These are phyloP conservation scores for Nibea albiflora DNA, from an alignment of 2,113 vertebrate genomes.

Conservation along the genomic window DNA sequence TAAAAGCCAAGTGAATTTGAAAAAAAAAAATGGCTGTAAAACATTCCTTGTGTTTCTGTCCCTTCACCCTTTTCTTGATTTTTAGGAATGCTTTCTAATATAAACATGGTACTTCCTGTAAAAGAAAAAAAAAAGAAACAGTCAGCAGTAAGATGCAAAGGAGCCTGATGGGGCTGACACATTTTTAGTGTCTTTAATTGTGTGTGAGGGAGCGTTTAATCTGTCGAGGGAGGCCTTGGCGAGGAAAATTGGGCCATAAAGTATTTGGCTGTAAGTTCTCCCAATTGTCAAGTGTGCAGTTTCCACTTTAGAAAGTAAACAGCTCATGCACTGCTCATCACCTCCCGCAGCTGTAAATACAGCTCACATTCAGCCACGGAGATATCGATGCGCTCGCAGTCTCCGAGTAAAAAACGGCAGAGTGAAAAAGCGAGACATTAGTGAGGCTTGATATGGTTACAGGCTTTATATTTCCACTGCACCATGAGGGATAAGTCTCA, in stretches of 20 bases:
- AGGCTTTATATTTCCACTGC: slow-evolving; percentile 31
- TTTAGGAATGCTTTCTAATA: background rate
- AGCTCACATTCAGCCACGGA: slow-evolving; percentile 13
- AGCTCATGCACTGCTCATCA: slow-evolving; percentile 23
- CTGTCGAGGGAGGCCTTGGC: slow-evolving; percentile 1
- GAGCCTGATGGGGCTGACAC: background rate
- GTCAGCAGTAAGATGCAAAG: background rate
- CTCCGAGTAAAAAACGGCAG: background rate
- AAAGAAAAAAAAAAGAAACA: background rate
- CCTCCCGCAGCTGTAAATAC: slow-evolving; percentile 51
- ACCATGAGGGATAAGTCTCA: slow-evolving; percentile 14
- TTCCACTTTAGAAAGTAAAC: slow-evolving; percentile 34
- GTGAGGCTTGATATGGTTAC: background rate
- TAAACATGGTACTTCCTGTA: background rate
- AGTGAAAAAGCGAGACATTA: slow-evolving; percentile 12
- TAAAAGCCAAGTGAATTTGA: slow-evolving; percentile 88
- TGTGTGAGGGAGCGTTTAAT: slow-evolving; percentile 34
- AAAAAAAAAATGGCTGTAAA: background rate
- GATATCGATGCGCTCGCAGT: background rate
- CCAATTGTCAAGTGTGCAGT: slow-evolving; percentile 39
- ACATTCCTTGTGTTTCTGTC: slow-evolving; percentile 16
- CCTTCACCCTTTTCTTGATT: background rate
- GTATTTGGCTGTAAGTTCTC: slow-evolving; percentile 22
- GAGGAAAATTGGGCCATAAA: slow-evolving; percentile 31
- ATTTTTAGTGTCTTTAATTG: slow-evolving; percentile 34